Conservation (phyloP, 2,113 vertebrate genomes). For the Arenaria interpres region DNA sequence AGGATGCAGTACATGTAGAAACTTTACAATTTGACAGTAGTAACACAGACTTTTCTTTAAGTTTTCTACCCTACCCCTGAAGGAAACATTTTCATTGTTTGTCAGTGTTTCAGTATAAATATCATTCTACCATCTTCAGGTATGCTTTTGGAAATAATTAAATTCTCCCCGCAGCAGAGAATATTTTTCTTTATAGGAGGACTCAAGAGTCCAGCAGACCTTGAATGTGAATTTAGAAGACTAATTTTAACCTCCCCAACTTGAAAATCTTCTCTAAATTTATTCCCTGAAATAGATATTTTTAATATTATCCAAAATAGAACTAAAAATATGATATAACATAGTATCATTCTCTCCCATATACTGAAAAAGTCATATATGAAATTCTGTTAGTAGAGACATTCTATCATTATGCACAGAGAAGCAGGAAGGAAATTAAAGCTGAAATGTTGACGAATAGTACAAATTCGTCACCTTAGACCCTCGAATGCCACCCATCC, state of each 20-base stretch:
- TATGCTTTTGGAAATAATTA: not conserved
- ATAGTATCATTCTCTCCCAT: not conserved
- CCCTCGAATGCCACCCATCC: not conserved
- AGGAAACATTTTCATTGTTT: not conserved
- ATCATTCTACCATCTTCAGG: not conserved
- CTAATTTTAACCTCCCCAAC: not conserved
- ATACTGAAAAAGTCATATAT: not conserved
- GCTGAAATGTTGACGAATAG: not conserved
- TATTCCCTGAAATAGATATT: not conserved
- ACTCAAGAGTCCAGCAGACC: not conserved
- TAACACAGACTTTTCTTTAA: not conserved
- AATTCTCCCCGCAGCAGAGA: not conserved
- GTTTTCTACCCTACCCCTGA: not conserved
- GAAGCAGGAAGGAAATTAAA: constrained; percentile 2
- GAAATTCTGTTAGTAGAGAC: not conserved
- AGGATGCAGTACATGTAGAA: not conserved
- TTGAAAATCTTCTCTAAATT: not conserved
- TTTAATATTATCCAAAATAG: not conserved
- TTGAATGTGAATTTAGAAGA: not conserved
- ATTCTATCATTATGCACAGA: not conserved
- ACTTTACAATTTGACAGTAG: not conserved
- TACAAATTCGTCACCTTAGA: not conserved
- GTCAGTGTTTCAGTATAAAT: not conserved
- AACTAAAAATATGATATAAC: not conserved
- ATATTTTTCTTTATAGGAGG: not conserved